Conservation (phyloP, 30 jellyfish, hydroid and myxozoan species). For the Catostylus mosaicus region DNA sequence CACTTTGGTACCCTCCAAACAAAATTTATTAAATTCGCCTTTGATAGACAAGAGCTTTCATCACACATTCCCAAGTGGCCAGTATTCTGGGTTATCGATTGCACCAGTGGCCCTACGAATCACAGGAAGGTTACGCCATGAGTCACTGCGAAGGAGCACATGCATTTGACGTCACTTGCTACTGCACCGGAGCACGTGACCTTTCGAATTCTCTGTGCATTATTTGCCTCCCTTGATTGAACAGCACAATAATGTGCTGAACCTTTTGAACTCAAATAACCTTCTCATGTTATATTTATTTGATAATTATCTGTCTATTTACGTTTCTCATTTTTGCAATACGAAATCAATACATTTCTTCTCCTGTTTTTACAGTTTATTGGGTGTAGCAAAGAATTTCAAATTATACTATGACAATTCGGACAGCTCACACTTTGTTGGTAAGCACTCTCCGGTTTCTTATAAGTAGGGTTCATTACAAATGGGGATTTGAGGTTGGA, state of each 20-base stretch:
- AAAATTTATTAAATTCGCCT: no score
- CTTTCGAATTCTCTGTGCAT: not conserved
- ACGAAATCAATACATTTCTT: no score
- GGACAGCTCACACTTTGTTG: conserved; percentile 84
- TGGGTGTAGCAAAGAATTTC: conserved; percentile 72
- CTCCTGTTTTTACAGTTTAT: conserved; percentile 46
- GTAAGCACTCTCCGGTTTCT: conserved; percentile 28
- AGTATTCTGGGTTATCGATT: not conserved
- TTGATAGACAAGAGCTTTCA: not conserved
- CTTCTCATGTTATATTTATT: not conserved
- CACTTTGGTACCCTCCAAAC: not conserved
- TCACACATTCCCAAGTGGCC: not conserved
- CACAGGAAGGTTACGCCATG: not conserved
- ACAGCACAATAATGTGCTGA: not conserved
- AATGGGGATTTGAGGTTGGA: not conserved
- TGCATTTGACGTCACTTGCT: no score
- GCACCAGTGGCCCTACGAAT: not conserved
- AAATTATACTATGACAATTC: conserved; percentile 73
- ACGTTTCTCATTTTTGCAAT: not conserved
- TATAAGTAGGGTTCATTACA: not conserved
- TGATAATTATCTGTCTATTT: not conserved
- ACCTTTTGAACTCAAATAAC: not conserved
- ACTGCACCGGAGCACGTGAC: not conserved
- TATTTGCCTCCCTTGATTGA: not conserved
- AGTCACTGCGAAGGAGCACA: no score